Percentiles rank a stretch among this genome's conserved stretches.
Conservation (phyloP, 2,888 invertebrate species). For the Heliconius aoede region DNA sequence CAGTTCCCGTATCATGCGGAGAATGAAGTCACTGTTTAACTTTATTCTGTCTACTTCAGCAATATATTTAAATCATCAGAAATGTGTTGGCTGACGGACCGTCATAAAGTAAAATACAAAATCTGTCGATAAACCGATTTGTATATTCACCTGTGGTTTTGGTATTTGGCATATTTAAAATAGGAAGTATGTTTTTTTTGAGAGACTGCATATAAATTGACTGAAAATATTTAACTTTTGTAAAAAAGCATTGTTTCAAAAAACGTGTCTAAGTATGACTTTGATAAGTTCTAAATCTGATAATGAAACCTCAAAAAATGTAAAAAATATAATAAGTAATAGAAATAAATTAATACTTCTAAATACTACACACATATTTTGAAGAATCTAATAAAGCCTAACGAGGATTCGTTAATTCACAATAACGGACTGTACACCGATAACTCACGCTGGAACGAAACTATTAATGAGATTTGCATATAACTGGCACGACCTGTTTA, state of each 20-base stretch:
- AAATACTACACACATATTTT: not conserved
- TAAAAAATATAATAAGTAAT: not conserved
- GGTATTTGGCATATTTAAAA: too few relatives aligned
- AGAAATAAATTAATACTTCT: not conserved
- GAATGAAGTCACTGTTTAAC: not conserved
- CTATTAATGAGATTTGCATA: conserved; percentile 53
- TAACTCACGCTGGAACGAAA: conserved; percentile 52
- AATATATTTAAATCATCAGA: not conserved
- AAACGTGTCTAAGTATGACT: too few relatives aligned
- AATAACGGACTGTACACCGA: conserved; percentile 35
- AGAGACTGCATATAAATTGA: too few relatives aligned
- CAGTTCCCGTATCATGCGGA: not conserved
- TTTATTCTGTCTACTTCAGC: not conserved
- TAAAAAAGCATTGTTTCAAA: too few relatives aligned
- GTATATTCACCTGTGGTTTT: not conserved
- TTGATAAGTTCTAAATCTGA: too few relatives aligned
- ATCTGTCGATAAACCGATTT: not conserved
- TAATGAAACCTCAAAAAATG: too few relatives aligned
- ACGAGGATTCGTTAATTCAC: conserved; percentile 34
- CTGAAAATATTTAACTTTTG: too few relatives aligned
- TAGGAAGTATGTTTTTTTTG: too few relatives aligned
- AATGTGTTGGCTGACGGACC: too few relatives aligned
- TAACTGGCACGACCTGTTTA: conserved; percentile 55
- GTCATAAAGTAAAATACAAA: too few relatives aligned
- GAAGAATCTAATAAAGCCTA: conserved; percentile 8